Evolutionary conservation across 2,888 invertebrate species (phyloP), one percentile per base, ranked within the genome.

Genomic region (Ormyrus thymus): DNA sequence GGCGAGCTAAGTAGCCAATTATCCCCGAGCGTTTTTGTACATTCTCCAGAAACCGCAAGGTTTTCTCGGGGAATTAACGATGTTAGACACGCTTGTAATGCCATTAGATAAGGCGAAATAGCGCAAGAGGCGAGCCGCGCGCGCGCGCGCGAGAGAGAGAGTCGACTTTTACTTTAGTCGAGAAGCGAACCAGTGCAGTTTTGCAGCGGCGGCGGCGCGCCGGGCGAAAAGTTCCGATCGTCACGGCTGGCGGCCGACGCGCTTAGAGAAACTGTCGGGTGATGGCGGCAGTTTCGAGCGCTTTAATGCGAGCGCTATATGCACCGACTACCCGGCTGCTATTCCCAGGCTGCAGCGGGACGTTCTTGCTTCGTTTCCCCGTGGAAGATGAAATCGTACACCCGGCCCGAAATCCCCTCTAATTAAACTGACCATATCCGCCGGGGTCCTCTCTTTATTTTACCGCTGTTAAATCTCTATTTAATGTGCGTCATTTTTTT

Each of bases 231-330:
- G 81, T 80, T 76, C 79, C 81, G 79, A 81, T 81, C 81, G 78
- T 74, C 78, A 61, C 77, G 59, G 79, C 68, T 48, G 81, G 64
- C 15, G 48, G 77, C 29, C 79, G 83, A 73, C 80, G 81, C 79
- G 84, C 83, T 86, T 86, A 82, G 71, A 64, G 81, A 77, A 72
- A 75, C 80, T 59, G 66, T 79, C 85, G 85, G 78, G 65, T 64
- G 87, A 86, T 87, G 87, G 86, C 87, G 84, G 83, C 84, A 84
- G 83, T 81, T 77, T 85, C 85, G 85, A 84, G 76, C 76, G 81
- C 76, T 83, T 83, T 84, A 84, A 82, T 81, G 78, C 76, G 65
- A 29, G 29, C 51, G 68, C 69, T 29, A 15, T 55, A 55, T 72
- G 7, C 13, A 55, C 43, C 13, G 45, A 8, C 61, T n/a, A n/a